phyloP scores from a whole-genome alignment of 2,113 vertebrate species.

The Daubentonia madagascariensis region DNA sequence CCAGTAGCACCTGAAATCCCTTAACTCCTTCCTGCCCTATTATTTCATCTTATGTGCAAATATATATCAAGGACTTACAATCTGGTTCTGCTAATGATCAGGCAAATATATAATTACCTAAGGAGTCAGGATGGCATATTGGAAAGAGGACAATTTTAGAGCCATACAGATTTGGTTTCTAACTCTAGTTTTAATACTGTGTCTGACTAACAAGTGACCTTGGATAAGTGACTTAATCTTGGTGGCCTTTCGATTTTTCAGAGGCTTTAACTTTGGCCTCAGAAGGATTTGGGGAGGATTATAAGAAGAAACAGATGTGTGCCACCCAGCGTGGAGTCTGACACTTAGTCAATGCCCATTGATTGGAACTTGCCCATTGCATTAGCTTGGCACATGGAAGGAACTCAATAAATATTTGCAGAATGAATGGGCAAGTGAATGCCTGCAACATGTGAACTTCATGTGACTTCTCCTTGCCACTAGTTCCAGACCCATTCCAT shows the following conservation, averaged over 20 bases:
- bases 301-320: slow-evolving; percentile 56
- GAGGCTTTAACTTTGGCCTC: slow-evolving; percentile 40
- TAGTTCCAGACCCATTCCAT: not conserved
- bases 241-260: slow-evolving; percentile 11
- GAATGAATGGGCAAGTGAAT: not conserved
- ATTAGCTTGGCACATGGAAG: not conserved
- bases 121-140: not conserved
- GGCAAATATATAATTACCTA: not conserved
- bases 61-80: not conserved
- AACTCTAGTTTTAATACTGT: not conserved
- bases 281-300: slow-evolving; percentile 41
- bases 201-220: slow-evolving; percentile 32
- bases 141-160: not conserved
- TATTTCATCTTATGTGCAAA: not conserved
- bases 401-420: not conserved
- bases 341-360: not conserved
- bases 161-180: not conserved
- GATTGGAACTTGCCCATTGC: not conserved
- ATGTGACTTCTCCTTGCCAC: not conserved
- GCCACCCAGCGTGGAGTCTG: not conserved
- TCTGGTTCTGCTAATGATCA: not conserved
- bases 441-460: not conserved
- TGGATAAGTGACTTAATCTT: slow-evolving; percentile 33
- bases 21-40: slow-evolving; percentile 3
- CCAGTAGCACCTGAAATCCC: not conserved